These are phyloP conservation scores for Coenonympha arcania DNA, from an alignment of 2,888 invertebrate genomes.

Conservation along the genomic window DNA sequence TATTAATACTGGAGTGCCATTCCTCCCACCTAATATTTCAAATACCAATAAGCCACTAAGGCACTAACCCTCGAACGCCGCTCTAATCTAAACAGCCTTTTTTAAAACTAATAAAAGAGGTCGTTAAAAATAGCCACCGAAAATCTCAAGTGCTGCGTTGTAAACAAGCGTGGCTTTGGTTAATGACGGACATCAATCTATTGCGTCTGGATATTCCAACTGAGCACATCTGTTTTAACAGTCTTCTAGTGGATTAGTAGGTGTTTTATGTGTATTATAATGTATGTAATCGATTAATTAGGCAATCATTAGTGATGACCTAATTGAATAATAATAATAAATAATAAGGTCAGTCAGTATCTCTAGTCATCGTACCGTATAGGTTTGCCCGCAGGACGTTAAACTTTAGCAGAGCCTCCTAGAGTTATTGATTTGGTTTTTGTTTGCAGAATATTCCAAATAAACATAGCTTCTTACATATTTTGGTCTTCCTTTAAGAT, in stretches of 20 bases:
- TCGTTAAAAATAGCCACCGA: slow-evolving; percentile 72
- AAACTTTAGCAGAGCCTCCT: too few species aligned
- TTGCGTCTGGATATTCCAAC: slow-evolving; percentile 42
- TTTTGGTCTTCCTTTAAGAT: too few species aligned
- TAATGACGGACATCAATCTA: slow-evolving; percentile 65
- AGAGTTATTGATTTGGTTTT: too few species aligned
- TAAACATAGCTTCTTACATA: too few species aligned
- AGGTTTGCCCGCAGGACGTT: too few species aligned
- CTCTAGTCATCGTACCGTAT: too few species aligned
- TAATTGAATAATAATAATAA: too few species aligned
- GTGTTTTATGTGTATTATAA: slow-evolving; percentile 23
- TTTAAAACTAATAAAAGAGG: slow-evolving; percentile 72
- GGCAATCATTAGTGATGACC: slow-evolving; percentile 1
- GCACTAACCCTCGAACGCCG: slow-evolving; percentile 53
- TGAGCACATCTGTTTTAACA: slow-evolving; percentile 46
- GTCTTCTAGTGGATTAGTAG: slow-evolving; percentile 28
- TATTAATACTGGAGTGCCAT: slow-evolving; percentile 42
- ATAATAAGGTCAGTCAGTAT: too few species aligned
- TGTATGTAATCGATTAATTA: slow-evolving; percentile 5
- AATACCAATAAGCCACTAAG: slow-evolving; percentile 64
- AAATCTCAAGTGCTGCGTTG: slow-evolving; percentile 58
- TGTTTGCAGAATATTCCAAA: too few species aligned
- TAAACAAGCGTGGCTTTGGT: slow-evolving; percentile 54
- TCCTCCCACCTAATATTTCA: slow-evolving; percentile 64
- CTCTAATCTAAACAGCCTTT: slow-evolving; percentile 71